Conservation (phyloP, 2,888 invertebrate species). For the Hedya salicella region DNA sequence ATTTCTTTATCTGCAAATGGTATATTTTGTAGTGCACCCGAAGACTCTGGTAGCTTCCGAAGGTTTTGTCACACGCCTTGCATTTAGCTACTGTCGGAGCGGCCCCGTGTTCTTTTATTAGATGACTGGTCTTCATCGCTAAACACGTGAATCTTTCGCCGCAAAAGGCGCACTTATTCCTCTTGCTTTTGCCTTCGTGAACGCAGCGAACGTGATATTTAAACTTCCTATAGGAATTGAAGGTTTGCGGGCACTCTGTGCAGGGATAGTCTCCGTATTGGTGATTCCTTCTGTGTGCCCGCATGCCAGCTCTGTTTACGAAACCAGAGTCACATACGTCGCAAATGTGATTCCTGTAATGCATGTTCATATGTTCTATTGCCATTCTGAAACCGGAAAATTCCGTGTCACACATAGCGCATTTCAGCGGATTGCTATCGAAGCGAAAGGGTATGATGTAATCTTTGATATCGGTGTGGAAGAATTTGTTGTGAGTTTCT, state of each 20-base stretch:
- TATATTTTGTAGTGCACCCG: conserved; percentile 56
- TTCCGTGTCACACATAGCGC: conserved; percentile 52
- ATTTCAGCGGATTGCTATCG: conserved; percentile 50
- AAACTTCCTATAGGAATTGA: conserved; percentile 56
- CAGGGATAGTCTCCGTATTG: conserved; percentile 49
- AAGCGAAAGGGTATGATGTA: conserved; percentile 64
- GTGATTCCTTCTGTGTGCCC: conserved; percentile 47
- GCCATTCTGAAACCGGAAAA: conserved; percentile 55
- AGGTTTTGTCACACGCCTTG: conserved; percentile 60
- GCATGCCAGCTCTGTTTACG: conserved; percentile 52
- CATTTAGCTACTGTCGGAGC: conserved; percentile 57
- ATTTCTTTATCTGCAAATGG: conserved; percentile 39
- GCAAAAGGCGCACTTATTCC: conserved; percentile 44
- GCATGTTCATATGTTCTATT: conserved; percentile 61
- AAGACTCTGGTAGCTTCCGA: conserved; percentile 58
- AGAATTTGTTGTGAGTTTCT: conserved; percentile 14
- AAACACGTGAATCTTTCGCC: conserved; percentile 42
- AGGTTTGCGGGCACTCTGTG: conserved; percentile 57
- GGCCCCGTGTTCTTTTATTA: conserved; percentile 42
- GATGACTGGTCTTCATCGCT: conserved; percentile 39
- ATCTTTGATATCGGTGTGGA: conserved; percentile 50
- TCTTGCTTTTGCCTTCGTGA: conserved; percentile 43
- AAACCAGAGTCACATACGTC: conserved; percentile 54
- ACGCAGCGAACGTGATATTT: conserved; percentile 58
- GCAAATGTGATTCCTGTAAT: conserved; percentile 59